phyloP scores from a whole-genome alignment of 2,113 vertebrate species.

The Maccullochella peelii region DNA sequence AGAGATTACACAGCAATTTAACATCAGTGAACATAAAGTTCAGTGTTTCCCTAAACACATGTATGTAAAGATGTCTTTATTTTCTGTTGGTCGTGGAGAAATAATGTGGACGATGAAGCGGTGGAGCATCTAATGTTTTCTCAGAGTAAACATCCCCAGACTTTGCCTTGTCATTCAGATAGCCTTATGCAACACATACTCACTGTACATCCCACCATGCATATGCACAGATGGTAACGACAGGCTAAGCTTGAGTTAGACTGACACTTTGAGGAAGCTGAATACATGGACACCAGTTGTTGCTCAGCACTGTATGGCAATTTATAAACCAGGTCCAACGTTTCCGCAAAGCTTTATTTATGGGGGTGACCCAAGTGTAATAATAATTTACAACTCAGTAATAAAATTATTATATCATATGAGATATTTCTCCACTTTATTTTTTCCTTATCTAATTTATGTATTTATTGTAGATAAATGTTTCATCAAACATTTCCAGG shows the following conservation, averaged over 20 bases:
- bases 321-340: not conserved
- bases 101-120: not conserved
- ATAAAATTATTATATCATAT: not conserved
- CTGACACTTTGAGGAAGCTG: constrained; percentile 51
- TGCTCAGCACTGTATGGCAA: constrained; percentile 14
- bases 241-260: constrained; percentile 30
- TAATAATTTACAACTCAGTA: constrained; percentile 7
- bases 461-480: not conserved
- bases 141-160: constrained; percentile 43
- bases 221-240: constrained; percentile 56
- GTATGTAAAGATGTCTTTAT: not conserved
- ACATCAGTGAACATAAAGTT: not conserved
- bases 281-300: constrained; percentile 46
- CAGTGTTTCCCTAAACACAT: not conserved
- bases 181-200: constrained; percentile 41
- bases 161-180: constrained; percentile 62
- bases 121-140: constrained; percentile 3
- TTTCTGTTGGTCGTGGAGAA: not conserved
- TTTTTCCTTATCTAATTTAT: not conserved
- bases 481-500: not conserved
- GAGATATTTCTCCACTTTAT: not conserved
- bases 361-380: not conserved
- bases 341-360: constrained; percentile 28
- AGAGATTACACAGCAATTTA: constrained; percentile 4
- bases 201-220: constrained; percentile 48